Evolutionary conservation across 2,888 invertebrate genomes (phyloP).

Genomic region (Pristionchus exspectatus): DNA sequence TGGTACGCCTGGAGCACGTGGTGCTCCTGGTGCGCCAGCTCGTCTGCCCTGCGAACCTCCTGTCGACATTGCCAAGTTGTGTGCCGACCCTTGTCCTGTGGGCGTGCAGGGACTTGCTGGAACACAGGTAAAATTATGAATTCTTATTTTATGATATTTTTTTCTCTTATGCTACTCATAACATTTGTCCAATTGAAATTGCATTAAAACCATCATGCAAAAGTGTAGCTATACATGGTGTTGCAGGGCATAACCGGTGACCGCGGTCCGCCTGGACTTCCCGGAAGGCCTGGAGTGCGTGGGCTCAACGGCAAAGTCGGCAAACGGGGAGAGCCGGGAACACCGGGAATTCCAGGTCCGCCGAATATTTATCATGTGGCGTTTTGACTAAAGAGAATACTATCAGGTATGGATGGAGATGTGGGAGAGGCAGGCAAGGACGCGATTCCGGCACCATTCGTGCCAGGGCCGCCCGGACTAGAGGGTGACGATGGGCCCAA

Average conservation of each 20-base stretch:
- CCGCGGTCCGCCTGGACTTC: conserved; percentile 66
- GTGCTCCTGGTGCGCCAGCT: conserved; percentile 73
- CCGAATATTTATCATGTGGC: neutral
- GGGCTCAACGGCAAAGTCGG: conserved; percentile 61
- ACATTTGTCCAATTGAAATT: neutral
- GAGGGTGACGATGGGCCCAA: conserved; percentile 66
- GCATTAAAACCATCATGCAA: neutral
- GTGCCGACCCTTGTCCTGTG: conserved; percentile 75
- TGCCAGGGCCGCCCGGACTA: conserved; percentile 73
- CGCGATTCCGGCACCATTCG: conserved; percentile 74
- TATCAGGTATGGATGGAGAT: conserved; percentile 52
- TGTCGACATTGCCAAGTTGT: conserved; percentile 70
- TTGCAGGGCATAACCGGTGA: conserved; percentile 71
- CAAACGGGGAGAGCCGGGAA: conserved; percentile 54
- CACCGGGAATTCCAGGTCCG: conserved; percentile 50
- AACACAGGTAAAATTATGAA: conserved; percentile 57
- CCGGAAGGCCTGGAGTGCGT: conserved; percentile 65
- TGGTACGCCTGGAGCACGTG: conserved; percentile 56
- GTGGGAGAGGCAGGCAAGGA: conserved; percentile 70
- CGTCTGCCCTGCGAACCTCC: conserved; percentile 75
- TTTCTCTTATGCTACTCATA: neutral
- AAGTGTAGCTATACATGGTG: neutral
- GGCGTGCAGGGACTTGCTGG: conserved; percentile 73
- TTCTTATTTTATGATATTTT: neutral
- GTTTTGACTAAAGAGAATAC: neutral